Percentiles rank a stretch among this genome's conserved stretches.
Evolutionary conservation across 1,140 invertebrate genomes (phyloP).

Genomic region (Brachionus rotundiformis): DNA sequence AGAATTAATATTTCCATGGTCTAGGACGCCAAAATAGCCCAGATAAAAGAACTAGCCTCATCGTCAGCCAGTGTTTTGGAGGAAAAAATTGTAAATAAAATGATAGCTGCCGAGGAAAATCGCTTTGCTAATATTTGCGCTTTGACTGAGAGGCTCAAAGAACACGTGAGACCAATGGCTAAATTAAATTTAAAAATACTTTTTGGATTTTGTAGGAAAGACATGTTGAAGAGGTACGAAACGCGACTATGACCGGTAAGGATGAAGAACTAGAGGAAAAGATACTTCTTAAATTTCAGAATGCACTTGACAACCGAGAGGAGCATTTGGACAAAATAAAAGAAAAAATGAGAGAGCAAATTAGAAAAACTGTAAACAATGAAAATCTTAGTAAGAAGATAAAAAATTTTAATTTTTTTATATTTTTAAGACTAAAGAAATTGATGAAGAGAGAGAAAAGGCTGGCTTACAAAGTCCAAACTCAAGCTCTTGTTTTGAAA

Average conservation of each 20-base stretch:
- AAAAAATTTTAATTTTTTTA: not conserved
- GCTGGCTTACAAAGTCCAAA: conserved; percentile 33
- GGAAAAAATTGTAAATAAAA: conserved; percentile 48
- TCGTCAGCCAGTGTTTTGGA: not conserved
- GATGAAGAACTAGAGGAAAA: conserved; percentile 49
- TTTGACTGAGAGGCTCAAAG: conserved; percentile 44
- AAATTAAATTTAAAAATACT: not conserved
- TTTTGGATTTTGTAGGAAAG: conserved; percentile 13
- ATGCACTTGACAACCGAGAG: conserved; percentile 14
- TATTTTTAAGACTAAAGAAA: not conserved
- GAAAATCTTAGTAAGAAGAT: not conserved
- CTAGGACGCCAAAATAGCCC: conserved; percentile 35
- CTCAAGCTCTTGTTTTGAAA: conserved; percentile 33
- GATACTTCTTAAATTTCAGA: conserved; percentile 13
- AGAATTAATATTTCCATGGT: not conserved
- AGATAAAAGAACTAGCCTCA: conserved; percentile 37
- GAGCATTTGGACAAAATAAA: conserved; percentile 46
- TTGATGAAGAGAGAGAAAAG: conserved; percentile 44
- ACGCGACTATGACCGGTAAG: not conserved
- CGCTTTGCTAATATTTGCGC: conserved; percentile 14
- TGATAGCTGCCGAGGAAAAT: conserved; percentile 49
- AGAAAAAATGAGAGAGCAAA: conserved; percentile 50
- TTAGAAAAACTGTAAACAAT: too few relatives aligned
- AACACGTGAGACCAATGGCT: not conserved
- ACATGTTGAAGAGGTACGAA: conserved; percentile 48